Evolutionary conservation across 2,797 vertebrate genomes (phyloP).

Genomic region (Chaetodon trifasciatus): DNA sequence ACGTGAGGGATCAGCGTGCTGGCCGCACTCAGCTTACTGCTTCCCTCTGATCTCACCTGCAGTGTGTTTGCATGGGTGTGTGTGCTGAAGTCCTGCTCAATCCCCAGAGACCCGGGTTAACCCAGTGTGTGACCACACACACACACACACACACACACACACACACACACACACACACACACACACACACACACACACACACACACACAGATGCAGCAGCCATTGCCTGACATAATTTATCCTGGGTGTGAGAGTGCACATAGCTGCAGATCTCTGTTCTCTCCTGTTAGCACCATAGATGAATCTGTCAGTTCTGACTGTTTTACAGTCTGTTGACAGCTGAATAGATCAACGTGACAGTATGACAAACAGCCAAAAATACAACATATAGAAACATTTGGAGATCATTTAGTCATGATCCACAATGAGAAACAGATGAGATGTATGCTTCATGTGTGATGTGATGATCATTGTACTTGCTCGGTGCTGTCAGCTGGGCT

Average conservation of each 20-base stretch:
- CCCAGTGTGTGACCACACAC: conserved; percentile 50
- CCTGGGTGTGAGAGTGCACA: background rate
- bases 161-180: too few relatives aligned
- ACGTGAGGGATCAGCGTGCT: conserved; percentile 47
- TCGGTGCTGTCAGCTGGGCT: background rate
- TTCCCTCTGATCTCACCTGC: conserved; percentile 61
- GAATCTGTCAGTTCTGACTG: background rate
- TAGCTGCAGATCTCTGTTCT: background rate
- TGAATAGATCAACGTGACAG: background rate
- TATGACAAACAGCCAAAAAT: background rate
- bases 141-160: conserved; percentile 29
- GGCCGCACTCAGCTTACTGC: conserved; percentile 48
- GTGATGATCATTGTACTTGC: background rate
- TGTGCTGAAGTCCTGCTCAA: conserved; percentile 47
- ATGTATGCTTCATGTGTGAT: background rate
- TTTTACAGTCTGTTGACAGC: background rate
- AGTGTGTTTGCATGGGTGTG: conserved; percentile 22
- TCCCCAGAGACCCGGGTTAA: conserved; percentile 39
- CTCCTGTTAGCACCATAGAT: background rate
- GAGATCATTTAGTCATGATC: background rate
- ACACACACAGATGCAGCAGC: background rate
- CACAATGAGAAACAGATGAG: background rate
- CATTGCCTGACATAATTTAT: background rate
- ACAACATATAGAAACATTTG: background rate
- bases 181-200: conserved; percentile 12